Percentiles rank a stretch among this genome's conserved stretches.
These are phyloP conservation scores for Spialia ferax DNA, from an alignment of 2,888 invertebrate species.

Conservation along the genomic window DNA sequence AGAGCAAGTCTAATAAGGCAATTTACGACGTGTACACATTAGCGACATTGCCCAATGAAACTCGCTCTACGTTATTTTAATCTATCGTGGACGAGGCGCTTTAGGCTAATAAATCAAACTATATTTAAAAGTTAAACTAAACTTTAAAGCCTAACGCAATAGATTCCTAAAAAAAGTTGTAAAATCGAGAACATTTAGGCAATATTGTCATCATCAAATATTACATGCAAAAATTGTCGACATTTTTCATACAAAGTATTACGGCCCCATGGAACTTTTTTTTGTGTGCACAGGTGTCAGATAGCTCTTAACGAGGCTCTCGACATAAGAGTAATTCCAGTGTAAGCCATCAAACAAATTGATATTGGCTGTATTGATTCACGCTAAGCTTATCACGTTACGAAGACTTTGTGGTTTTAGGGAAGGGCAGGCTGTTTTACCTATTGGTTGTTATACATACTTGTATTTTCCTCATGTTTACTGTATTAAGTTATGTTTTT, in stretches of 20 bases:
- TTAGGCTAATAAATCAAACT: too few species aligned
- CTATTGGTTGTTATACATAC: background rate
- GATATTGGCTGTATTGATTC: constrained; percentile 25
- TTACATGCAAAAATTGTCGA: background rate
- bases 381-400: constrained; percentile 15
- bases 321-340: background rate
- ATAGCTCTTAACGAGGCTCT: constrained; percentile 1
- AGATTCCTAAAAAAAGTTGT: too few species aligned
- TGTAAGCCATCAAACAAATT: constrained; percentile 18
- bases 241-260: background rate
- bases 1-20: too few species aligned
- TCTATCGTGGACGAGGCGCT: too few species aligned
- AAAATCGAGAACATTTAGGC: too few species aligned
- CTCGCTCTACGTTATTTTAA: too few species aligned
- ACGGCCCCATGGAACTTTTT: background rate
- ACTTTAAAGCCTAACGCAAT: too few species aligned
- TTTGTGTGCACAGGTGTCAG: constrained; percentile 12
- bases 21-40: too few species aligned
- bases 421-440: background rate
- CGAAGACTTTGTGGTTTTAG: background rate
- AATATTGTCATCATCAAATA: background rate
- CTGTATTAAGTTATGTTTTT: background rate
- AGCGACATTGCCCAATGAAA: too few species aligned
- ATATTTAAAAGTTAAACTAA: too few species aligned
- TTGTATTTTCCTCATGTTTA: background rate